Percentiles rank a stretch among this genome's conserved stretches.
These are phyloP conservation scores for Cheilosia vernalis DNA, from an alignment of 2,888 invertebrate genomes.

Conservation along the genomic window DNA sequence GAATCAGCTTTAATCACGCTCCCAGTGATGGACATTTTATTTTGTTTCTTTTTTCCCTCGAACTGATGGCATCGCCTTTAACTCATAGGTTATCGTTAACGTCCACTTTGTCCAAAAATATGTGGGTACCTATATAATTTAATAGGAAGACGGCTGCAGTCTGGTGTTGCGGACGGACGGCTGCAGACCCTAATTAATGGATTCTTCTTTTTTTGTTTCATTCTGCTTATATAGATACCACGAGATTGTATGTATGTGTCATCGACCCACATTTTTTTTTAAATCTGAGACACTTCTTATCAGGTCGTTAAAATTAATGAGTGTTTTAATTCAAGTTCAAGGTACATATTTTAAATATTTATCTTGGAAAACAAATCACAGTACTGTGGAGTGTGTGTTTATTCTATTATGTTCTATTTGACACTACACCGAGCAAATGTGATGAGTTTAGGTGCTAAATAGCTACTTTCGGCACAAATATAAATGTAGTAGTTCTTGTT, in stretches of 20 bases:
- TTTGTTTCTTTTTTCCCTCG: background rate
- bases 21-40: background rate
- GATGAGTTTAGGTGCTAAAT: too few species aligned
- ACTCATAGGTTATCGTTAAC: background rate
- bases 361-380: slow-evolving; percentile 4
- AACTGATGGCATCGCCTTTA: background rate
- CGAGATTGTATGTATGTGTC: too few species aligned
- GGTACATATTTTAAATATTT: background rate
- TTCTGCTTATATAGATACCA: too few species aligned
- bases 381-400: background rate
- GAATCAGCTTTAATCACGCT: too few species aligned
- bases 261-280: too few species aligned
- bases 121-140: background rate
- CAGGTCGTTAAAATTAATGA: too few species aligned
- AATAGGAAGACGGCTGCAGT: background rate
- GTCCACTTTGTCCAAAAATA: background rate
- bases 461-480: too few species aligned
- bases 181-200: background rate
- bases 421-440: too few species aligned
- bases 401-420: too few species aligned
- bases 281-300: too few species aligned
- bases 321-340: slow-evolving; percentile 1
- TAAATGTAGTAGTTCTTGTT: too few species aligned
- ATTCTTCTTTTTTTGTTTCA: background rate
- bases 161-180: too few species aligned